A percentile compares a stretch with the other conserved stretches of the same genome.
Evolutionary conservation across 2,113 vertebrate genomes (phyloP).

Genomic region (Haemorhous mexicanus): DNA sequence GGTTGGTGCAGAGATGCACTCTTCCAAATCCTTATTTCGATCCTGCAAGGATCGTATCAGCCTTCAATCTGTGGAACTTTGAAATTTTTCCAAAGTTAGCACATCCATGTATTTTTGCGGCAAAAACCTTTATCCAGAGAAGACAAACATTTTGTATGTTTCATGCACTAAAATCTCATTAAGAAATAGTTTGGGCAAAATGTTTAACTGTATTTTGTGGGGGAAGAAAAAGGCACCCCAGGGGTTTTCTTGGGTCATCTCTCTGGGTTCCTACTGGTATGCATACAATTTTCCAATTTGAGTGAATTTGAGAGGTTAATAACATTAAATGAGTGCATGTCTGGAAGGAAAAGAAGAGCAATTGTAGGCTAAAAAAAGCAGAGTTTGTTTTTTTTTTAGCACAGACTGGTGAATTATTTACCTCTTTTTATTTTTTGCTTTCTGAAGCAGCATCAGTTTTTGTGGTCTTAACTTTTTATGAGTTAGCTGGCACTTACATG

Average conservation of each 20-base stretch:
- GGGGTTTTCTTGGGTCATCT: neutral
- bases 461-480: neutral
- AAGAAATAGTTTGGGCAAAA: neutral
- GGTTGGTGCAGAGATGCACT: accelerated
- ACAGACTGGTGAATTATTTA: neutral
- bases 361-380: neutral
- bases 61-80: neutral
- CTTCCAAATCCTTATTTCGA: neutral
- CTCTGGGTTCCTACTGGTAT: neutral
- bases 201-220: neutral
- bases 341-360: neutral
- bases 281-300: neutral
- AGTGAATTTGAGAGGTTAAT: neutral
- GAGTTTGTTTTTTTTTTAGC: neutral
- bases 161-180: neutral
- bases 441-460: neutral
- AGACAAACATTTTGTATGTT: neutral
- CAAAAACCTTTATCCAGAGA: neutral
- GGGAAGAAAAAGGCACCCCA: neutral
- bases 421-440: neutral
- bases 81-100: neutral
- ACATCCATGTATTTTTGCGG: neutral
- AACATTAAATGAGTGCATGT: neutral
- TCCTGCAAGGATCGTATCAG: neutral
- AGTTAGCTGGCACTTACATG: neutral